These are phyloP conservation scores for Podarcis raffonei DNA, from an alignment of 2,113 vertebrate genomes.

Conservation along the genomic window DNA sequence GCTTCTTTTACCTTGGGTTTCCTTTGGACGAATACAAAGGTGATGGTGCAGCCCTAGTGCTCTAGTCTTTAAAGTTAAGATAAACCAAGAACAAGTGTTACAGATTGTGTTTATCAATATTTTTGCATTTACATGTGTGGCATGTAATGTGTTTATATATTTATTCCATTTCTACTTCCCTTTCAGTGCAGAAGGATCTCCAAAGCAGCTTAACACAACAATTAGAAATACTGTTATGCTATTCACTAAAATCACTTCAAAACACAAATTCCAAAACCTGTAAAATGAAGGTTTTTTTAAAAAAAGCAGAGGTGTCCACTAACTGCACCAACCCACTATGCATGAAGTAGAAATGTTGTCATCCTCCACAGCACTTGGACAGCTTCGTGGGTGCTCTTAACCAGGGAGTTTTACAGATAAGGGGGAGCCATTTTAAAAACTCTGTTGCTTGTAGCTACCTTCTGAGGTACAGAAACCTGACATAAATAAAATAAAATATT, in stretches of 20 bases:
- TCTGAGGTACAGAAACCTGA: neutral
- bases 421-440: neutral
- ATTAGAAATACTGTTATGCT: neutral
- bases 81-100: too few species aligned
- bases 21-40: neutral
- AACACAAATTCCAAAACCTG: neutral
- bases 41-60: neutral
- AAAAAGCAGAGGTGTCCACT: neutral
- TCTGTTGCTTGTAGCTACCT: neutral
- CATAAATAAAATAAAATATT: neutral
- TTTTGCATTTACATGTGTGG: neutral
- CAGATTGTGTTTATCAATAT: neutral
- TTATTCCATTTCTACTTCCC: neutral
- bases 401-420: neutral
- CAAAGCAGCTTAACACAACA: neutral
- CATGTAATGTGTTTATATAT: neutral
- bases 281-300: neutral
- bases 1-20: neutral
- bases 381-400: neutral
- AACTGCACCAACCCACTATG: neutral
- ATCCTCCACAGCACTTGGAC: neutral
- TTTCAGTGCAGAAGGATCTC: neutral
- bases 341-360: neutral
- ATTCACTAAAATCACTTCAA: neutral
- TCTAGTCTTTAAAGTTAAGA: neutral